Conservation (phyloP, 2,113 vertebrate species). For the Capreolus pygargus region DNA sequence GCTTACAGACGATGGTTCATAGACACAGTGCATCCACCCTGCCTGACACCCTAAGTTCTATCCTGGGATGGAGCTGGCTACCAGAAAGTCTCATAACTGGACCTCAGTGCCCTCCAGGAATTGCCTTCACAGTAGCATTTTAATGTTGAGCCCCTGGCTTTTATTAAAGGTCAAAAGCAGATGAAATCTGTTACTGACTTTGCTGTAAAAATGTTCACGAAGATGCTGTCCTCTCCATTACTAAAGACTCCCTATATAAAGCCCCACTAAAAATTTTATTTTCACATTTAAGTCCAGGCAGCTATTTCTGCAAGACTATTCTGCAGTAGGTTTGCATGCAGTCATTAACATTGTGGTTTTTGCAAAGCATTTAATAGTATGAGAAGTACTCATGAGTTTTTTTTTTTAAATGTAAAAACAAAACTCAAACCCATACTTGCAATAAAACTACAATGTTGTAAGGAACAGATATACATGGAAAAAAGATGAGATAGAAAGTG, state of each 20-base stretch:
- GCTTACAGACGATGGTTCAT: neutral
- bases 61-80: neutral
- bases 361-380: neutral
- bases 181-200: slow-evolving; percentile 62
- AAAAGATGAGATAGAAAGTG: neutral
- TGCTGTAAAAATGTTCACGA: slow-evolving; percentile 55
- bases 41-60: neutral
- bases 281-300: neutral
- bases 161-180: slow-evolving; percentile 69
- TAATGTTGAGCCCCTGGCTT: slow-evolving; percentile 40
- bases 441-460: neutral
- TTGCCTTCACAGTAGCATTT: slow-evolving; percentile 41
- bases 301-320: neutral
- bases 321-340: neutral
- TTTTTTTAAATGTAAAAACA: neutral
- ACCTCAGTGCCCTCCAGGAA: neutral
- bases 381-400: neutral
- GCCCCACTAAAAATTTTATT: neutral
- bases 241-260: neutral
- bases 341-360: neutral
- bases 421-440: neutral
- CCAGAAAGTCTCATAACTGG: neutral
- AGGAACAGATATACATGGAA: neutral
- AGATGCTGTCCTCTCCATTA: neutral
- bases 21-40: neutral